Evolutionary conservation across 2,113 vertebrate species (phyloP).

Genomic region (Notothenia rossii): DNA sequence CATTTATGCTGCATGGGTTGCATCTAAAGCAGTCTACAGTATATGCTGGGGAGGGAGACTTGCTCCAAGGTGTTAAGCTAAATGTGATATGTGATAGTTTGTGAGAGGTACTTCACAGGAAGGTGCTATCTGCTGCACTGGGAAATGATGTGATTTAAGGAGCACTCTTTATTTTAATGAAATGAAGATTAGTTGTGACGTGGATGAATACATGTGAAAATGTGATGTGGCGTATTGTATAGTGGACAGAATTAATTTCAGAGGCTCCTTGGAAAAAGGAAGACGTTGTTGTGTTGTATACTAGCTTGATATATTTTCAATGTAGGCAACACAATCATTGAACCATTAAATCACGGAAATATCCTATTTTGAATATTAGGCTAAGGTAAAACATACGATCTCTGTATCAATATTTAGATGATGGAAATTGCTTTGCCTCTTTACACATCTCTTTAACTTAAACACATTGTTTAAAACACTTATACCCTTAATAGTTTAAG

Average conservation of each 20-base stretch:
- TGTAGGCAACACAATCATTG: not conserved
- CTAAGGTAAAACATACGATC: too few species aligned
- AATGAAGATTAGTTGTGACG: slow-evolving; percentile 62
- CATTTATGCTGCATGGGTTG: slow-evolving; percentile 10
- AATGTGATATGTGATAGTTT: slow-evolving; percentile 53
- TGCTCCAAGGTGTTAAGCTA: slow-evolving; percentile 49
- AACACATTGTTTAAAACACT: too few species aligned
- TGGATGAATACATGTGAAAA: slow-evolving; percentile 63
- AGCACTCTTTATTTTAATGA: slow-evolving; percentile 71
- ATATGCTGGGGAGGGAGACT: slow-evolving; percentile 25
- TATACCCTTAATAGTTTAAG: too few species aligned
- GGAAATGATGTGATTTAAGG: slow-evolving; percentile 64
- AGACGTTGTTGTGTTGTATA: not conserved
- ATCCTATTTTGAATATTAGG: not conserved
- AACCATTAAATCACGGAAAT: not conserved
- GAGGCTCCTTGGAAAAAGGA: slow-evolving; percentile 2
- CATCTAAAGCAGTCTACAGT: slow-evolving; percentile 20
- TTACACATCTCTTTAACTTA: too few species aligned
- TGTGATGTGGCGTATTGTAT: slow-evolving; percentile 46
- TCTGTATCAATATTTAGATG: too few species aligned
- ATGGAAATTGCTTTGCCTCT: too few species aligned
- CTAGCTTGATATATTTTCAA: not conserved
- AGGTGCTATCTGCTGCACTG: slow-evolving; percentile 37
- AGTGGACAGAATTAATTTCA: slow-evolving; percentile 57
- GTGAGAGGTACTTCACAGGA: slow-evolving; percentile 48